phyloP scores from a whole-genome alignment of 2,113 vertebrate genomes.

The Poeciliopsis prolifica region DNA sequence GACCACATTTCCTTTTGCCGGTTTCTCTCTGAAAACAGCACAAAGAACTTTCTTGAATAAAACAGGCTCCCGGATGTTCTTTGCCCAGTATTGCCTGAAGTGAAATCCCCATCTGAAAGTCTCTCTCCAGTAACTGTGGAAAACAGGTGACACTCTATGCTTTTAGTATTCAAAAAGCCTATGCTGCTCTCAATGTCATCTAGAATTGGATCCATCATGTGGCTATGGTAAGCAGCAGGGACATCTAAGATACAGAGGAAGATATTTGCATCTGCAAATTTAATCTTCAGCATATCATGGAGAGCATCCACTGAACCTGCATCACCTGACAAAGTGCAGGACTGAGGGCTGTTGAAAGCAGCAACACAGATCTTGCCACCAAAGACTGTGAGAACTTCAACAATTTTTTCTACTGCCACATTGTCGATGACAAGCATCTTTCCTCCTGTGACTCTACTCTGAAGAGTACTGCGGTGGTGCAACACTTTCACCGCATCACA shows the following conservation, averaged over 20 bases:
- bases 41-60: constrained; percentile 81
- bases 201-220: constrained; percentile 86
- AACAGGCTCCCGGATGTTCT: constrained; percentile 84
- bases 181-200: constrained; percentile 72
- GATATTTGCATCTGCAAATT: constrained; percentile 86
- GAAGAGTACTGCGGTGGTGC: constrained; percentile 83
- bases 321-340: constrained; percentile 87
- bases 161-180: constrained; percentile 57
- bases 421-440: constrained; percentile 89
- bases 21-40: constrained; percentile 50
- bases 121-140: constrained; percentile 83
- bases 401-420: constrained; percentile 63
- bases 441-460: constrained; percentile 80
- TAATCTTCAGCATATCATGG: constrained; percentile 67
- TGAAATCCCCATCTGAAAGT: constrained; percentile 76
- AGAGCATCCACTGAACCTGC: constrained; percentile 78
- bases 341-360: constrained; percentile 85
- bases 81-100: constrained; percentile 84
- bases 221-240: constrained; percentile 86
- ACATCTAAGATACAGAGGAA: constrained; percentile 84
- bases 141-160: constrained; percentile 77
- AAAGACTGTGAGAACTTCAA: constrained; percentile 66
- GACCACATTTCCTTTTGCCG: constrained; percentile 64
- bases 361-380: constrained; percentile 79
- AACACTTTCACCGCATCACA: constrained; percentile 86